Conservation (phyloP, 2,113 vertebrate genomes). For the Misgurnus mizolepis region DNA sequence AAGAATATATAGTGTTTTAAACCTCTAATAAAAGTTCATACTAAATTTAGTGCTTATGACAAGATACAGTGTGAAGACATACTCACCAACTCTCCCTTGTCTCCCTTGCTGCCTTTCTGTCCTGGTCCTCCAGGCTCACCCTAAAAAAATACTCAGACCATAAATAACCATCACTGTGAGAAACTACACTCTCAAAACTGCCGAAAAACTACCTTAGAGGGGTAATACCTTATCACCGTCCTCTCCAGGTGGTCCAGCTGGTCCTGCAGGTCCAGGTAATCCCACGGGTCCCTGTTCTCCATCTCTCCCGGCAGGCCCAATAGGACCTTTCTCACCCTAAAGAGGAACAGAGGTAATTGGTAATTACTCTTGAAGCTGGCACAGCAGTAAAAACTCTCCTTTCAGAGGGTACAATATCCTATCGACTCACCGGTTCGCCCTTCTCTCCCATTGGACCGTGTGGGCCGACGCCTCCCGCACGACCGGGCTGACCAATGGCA, state of each 20-base stretch:
- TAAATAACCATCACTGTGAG: not conserved
- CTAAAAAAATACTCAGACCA: conserved; percentile 61
- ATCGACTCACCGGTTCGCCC: conserved; percentile 79
- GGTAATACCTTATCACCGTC: conserved; percentile 87
- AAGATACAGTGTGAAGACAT: not conserved
- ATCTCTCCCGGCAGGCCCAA: conserved; percentile 81
- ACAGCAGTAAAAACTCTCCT: conserved; percentile 45
- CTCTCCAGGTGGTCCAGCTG: conserved; percentile 81
- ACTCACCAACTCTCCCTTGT: conserved; percentile 87
- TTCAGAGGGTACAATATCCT: conserved; percentile 23
- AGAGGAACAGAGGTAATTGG: conserved; percentile 48
- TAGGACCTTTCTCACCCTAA: conserved; percentile 86
- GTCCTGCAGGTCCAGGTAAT: conserved; percentile 76
- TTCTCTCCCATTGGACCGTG: conserved; percentile 86
- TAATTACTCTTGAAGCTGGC: conserved; percentile 35
- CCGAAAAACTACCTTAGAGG: not conserved
- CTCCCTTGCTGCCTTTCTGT: conserved; percentile 91
- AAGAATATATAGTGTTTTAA: not conserved
- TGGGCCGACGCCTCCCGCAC: conserved; percentile 77
- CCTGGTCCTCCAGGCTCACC: conserved; percentile 85
- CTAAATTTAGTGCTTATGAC: conserved; percentile 29
- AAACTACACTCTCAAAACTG: not conserved
- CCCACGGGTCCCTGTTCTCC: conserved; percentile 81
- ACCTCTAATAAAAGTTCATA: not conserved
- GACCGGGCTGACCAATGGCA: conserved; percentile 86